These are phyloP conservation scores for Solea solea DNA, from an alignment of 2,113 vertebrate genomes.

Conservation along the genomic window DNA sequence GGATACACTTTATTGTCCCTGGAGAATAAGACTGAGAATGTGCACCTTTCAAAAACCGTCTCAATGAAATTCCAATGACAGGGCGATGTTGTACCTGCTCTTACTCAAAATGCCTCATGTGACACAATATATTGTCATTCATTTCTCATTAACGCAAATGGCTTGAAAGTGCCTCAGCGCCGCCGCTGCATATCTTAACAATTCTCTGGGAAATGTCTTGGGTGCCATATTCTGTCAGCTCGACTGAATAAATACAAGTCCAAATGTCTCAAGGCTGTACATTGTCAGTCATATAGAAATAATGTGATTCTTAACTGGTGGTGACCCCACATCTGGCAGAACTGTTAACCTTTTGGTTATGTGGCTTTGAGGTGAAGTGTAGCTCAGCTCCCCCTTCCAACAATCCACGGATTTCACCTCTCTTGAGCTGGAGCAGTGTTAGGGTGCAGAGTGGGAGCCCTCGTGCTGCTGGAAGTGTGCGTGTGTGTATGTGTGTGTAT, in stretches of 20 bases:
- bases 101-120: conserved; percentile 12
- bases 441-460: conserved; percentile 47
- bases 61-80: background rate
- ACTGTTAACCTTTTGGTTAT: conserved; percentile 72
- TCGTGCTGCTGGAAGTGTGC: conserved; percentile 22
- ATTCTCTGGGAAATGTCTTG: conserved; percentile 55
- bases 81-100: conserved; percentile 18
- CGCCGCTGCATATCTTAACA: conserved; percentile 63
- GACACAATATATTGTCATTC: conserved; percentile 30
- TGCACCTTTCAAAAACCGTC: background rate
- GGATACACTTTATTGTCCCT: background rate
- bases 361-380: conserved; percentile 68
- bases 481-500: conserved; percentile 45
- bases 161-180: conserved; percentile 28
- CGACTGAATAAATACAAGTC: conserved; percentile 74
- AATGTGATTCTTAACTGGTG: conserved; percentile 67
- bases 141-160: conserved; percentile 55
- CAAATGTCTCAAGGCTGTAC: conserved; percentile 70
- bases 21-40: conserved; percentile 2
- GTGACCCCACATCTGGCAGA: conserved; percentile 69
- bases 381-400: conserved; percentile 22
- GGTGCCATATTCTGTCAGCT: conserved; percentile 63
- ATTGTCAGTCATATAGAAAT: conserved; percentile 74
- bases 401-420: conserved; percentile 56
- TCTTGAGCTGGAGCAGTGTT: conserved; percentile 56